Evolutionary conservation across 2,113 vertebrate species (phyloP), one percentile per base, ranked within the genome.

Genomic region (Pterocles orientalis): DNA sequence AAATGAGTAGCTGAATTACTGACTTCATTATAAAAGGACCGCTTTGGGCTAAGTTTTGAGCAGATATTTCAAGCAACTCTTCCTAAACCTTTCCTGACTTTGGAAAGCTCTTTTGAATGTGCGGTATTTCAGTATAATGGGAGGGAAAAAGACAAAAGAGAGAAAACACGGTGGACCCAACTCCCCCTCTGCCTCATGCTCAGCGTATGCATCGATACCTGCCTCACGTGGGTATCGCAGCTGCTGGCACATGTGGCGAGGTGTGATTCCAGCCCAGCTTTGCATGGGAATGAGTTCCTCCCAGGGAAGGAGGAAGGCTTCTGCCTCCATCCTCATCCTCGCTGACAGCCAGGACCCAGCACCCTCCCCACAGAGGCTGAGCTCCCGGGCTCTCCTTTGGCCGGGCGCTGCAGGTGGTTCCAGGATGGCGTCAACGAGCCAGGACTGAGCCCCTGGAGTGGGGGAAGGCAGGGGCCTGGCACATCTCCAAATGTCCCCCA

Each of bases 31-130:
- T 93, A 95, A 97, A 97, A 97, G 96, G 81, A 95, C 45, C 6
- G 98, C 98, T 97, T 72, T 95, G 91, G 98, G 98, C 97, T 89
- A 97, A 92, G 36, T 96, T 97, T 95, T 97, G 79, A 96, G 95
- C 57, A 91, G 86, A 73, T 88, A 92, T 97, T 96, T 96, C 86
- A 89, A 95, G 94, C 64, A 77, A 68, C 50, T 92, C 92, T 95
- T 96, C 66, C 47, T 64, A 90, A 90, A 20, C 36, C 65, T 12
- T 12, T 70, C 57, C 65, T 41, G 86, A 71, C 71, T 80, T 69
- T 26, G 70, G 75, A 82, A 82, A 84, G 83, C 93, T 88, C 65
- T 95, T 91, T 77, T 69, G 73, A 87, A 48, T 34, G 34, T 8
- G 31, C 2, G 3, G n/a, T 36, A 31, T 45, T 75, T 88, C 24